Evolutionary conservation across 2,888 invertebrate species (phyloP), one percentile per base, ranked within the genome.

Genomic region (Stictocephala bisonia): DNA sequence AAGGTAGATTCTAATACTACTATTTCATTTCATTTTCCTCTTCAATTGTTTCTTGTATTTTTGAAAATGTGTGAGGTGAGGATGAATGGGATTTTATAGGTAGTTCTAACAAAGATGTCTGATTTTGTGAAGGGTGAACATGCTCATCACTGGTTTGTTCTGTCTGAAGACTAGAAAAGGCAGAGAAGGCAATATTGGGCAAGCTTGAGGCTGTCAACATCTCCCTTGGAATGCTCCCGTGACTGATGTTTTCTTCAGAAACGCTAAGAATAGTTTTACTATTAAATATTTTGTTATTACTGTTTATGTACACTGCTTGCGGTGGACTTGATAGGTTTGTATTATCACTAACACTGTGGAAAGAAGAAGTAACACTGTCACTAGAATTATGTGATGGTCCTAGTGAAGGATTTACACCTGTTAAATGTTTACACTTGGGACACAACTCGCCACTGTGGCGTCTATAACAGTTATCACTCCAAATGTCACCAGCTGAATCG

Each of bases 401-500:
- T 15, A 24, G 9, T 9, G 24, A 1, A 4, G 24, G 50, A 15
- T 24, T 48, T 2, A 11, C 50, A 48, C 50, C 18, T 48, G 20
- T 7, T 48, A 24, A 24, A 2, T 40, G 40, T 15, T 13, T 26
- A 3, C 56, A 40, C 15, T 24, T 40, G 40, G 31, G 50, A 40
- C 27, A 56, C 20, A 24, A 35, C n/a, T 41, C 27, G 1, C 6
- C 48, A 26, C 71, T 71, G 2, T 58, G 40, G 1, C 73, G 73
- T 9, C 67, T 51, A 13, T 31, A 11, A 13, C 51, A 15, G 41
- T 73, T 75, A 50, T 75, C 76, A 53, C 73, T 77, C 75, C 76
- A 76, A 3, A 35, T 44, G 64, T 78, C 77, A 9, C 75, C 73
- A n/a, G 73, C 22, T 2, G 73, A 64, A 31, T 76, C 77, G 20